Conservation (phyloP, 1,140 invertebrate genomes). For the Anoplolepis gracilipes region DNA sequence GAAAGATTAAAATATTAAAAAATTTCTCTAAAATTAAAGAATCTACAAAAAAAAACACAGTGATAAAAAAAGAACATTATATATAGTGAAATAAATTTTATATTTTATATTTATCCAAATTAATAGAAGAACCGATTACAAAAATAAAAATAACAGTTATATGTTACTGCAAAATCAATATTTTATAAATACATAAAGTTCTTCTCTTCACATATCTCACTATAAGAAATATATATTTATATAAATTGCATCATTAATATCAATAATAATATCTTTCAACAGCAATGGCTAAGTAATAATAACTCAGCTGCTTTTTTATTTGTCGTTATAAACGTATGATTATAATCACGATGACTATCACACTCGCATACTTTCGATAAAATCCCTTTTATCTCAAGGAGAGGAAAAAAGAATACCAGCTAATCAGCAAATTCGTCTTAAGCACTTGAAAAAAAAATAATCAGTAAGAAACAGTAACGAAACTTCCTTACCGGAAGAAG, state of each 20-base stretch:
- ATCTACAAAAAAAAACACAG: background rate
- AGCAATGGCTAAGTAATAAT: too few relatives aligned
- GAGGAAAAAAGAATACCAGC: background rate
- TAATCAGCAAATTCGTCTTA: background rate
- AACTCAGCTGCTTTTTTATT: background rate
- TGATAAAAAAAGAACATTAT: too few relatives aligned
- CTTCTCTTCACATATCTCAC: background rate
- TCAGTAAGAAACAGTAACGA: background rate
- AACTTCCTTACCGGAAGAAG: constrained; percentile 52
- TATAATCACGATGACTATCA: background rate
- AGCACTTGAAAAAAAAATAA: background rate
- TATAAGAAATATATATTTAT: background rate
- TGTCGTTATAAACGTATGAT: background rate
- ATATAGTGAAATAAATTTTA: background rate
- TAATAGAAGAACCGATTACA: background rate
- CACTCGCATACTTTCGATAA: too few relatives aligned
- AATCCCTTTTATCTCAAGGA: background rate
- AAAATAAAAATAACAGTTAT: constrained; percentile 7
- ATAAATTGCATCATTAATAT: background rate
- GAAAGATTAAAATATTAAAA: too few relatives aligned
- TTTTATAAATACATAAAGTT: constrained; percentile 32
- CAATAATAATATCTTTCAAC: background rate
- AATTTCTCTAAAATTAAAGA: background rate
- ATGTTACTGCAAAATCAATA: constrained; percentile 24
- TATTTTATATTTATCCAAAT: constrained; percentile 8